Conservation (phyloP, 1,140 invertebrate species). For the Cydia pomonella region DNA sequence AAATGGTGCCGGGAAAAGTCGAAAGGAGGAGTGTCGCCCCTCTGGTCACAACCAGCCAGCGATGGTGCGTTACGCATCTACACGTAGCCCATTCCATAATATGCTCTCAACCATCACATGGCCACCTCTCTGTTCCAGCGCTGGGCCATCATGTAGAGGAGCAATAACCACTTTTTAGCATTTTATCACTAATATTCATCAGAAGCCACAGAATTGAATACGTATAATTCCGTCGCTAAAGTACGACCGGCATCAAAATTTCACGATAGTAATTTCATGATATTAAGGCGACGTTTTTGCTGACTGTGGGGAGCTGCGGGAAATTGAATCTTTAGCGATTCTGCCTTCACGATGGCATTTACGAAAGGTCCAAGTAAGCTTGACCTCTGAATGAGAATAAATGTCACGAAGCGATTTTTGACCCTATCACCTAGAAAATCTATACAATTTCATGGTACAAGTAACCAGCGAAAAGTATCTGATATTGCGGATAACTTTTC, state of each 20-base stretch:
- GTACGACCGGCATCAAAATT: background rate
- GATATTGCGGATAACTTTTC: too few relatives aligned
- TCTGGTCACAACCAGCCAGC: too few relatives aligned
- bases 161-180: background rate
- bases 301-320: background rate
- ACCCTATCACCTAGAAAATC: too few relatives aligned
- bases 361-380: background rate
- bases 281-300: conserved; percentile 20
- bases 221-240: background rate
- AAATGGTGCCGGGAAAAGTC: too few relatives aligned
- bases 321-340: conserved; percentile 21
- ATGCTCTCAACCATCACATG: too few relatives aligned
- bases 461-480: too few relatives aligned
- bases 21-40: too few relatives aligned
- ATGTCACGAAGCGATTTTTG: background rate
- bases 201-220: conserved; percentile 1
- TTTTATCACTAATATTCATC: background rate
- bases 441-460: too few relatives aligned
- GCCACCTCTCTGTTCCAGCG: too few relatives aligned
- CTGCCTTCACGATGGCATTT: background rate
- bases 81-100: too few relatives aligned
- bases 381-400: background rate
- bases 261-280: conserved; percentile 13
- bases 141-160: too few relatives aligned
- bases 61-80: too few relatives aligned